Evolutionary conservation across 1,140 invertebrate genomes (phyloP).

Genomic region (Callitettix versicolor): DNA sequence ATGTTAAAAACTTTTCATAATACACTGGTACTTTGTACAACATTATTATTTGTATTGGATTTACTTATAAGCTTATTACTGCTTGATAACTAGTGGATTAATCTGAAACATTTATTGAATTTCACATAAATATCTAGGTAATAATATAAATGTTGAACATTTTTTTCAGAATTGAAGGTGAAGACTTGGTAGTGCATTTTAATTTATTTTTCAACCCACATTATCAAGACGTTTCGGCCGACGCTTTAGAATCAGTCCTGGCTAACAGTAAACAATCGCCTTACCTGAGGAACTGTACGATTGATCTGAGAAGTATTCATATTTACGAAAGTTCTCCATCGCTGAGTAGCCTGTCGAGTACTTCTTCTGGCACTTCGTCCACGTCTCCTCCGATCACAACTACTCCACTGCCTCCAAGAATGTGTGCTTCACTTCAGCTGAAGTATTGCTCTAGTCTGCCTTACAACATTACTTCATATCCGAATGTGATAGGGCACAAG

Average conservation of each 20-base stretch:
- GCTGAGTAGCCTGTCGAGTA: conserved; percentile 32
- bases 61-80: no score
- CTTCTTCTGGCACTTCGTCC: conserved; percentile 2
- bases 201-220: conserved; percentile 56
- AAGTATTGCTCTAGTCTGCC: conserved; percentile 56
- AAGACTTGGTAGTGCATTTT: conserved; percentile 59
- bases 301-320: conserved; percentile 52
- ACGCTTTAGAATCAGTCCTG: conserved; percentile 44
- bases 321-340: conserved; percentile 39
- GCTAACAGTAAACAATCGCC: conserved; percentile 26
- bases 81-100: no score
- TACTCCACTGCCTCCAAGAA: conserved; percentile 44
- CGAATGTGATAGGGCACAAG: conserved; percentile 58
- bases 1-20: no score
- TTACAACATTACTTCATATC: conserved; percentile 74
- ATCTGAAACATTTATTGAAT: no score
- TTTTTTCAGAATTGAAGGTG: conserved; percentile 44
- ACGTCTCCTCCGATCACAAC: conserved; percentile 37
- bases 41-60: no score
- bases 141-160: background rate
- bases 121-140: no score
- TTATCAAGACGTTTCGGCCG: conserved; percentile 37
- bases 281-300: conserved; percentile 35
- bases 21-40: no score
- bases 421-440: conserved; percentile 53